Evolutionary conservation across 2,113 vertebrate species (phyloP).

Genomic region (Butorides virescens): DNA sequence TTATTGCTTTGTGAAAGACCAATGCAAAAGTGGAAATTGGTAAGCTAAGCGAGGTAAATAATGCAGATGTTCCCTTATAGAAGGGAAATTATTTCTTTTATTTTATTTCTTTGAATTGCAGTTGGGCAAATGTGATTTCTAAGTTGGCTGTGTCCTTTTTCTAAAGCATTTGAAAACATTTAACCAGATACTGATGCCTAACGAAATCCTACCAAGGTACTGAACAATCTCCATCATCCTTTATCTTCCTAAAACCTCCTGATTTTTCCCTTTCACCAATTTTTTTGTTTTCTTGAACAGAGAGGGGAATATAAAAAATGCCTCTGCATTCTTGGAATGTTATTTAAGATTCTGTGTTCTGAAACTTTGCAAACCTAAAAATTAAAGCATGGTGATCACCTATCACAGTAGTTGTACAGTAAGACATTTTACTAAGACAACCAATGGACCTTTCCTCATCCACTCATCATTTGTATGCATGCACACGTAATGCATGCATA

Average conservation of each 20-base stretch:
- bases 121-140: conserved; percentile 15
- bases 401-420: background rate
- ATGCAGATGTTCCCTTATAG: background rate
- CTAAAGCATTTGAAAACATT: background rate
- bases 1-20: background rate
- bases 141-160: background rate
- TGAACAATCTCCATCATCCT: background rate
- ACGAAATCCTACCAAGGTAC: background rate
- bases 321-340: background rate
- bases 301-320: background rate
- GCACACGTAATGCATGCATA: too few species aligned
- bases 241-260: background rate
- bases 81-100: conserved; percentile 13
- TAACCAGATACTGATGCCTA: background rate
- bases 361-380: background rate
- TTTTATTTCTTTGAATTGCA: conserved; percentile 44
- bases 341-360: background rate
- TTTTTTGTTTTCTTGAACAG: background rate
- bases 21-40: background rate
- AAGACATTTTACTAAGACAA: background rate
- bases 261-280: background rate
- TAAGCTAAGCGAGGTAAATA: background rate
- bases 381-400: background rate
- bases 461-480: background rate
- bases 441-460: background rate